Conservation (phyloP, 2,797 vertebrate genomes). For the Huso huso region DNA sequence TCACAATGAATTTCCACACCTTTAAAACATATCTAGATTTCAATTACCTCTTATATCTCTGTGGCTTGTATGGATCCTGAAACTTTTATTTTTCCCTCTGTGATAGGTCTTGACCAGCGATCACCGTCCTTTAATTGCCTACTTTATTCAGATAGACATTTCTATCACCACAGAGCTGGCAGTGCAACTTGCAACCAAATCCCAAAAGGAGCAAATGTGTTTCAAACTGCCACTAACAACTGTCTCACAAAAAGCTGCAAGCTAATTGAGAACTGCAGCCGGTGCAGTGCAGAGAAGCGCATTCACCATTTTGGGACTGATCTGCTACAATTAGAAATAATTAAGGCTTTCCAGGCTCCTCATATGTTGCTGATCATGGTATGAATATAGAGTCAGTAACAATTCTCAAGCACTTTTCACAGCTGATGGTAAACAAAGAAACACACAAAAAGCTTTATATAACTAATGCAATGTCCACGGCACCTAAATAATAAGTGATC, state of each 20-base stretch:
- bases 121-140: constrained; percentile 71
- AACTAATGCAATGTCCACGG: too few species aligned
- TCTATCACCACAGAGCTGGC: constrained; percentile 63
- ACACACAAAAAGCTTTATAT: neutral
- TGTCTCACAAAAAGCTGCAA: constrained; percentile 66
- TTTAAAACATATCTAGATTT: constrained; percentile 18
- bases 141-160: constrained; percentile 71
- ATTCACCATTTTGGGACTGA: constrained; percentile 37
- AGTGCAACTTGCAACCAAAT: constrained; percentile 61
- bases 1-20: constrained; percentile 2
- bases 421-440: neutral
- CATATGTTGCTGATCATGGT: constrained; percentile 6
- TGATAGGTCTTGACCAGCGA: constrained; percentile 77
- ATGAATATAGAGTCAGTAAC: neutral
- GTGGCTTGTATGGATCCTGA: constrained; percentile 11
- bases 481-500: too few species aligned
- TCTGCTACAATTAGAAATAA: constrained; percentile 18
- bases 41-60: constrained; percentile 19
- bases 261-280: constrained; percentile 61
- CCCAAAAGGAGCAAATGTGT: constrained; percentile 66
- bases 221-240: constrained; percentile 71
- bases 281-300: constrained; percentile 56
- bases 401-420: neutral
- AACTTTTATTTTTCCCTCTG: constrained; percentile 62
- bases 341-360: constrained; percentile 6